Evolutionary conservation across 2,113 vertebrate species (phyloP), one percentile per base, ranked within the genome.

Genomic region (Propithecus coquereli): DNA sequence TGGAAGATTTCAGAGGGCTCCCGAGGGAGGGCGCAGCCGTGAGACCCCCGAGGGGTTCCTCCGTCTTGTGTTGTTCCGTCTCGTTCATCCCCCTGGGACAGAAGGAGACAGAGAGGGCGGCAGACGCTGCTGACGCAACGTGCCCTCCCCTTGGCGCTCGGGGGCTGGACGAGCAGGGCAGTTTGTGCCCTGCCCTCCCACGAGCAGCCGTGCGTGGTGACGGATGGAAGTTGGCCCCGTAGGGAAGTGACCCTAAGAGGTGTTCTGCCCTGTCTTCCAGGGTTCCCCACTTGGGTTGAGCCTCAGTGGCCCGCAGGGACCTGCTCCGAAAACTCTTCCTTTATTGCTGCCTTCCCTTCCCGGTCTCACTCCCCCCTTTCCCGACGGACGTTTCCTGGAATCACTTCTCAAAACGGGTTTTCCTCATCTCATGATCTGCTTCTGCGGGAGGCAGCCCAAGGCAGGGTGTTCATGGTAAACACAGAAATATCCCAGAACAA

Each of bases 61-160:
- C 87, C 65, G 10, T 37, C 27, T 4, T 0, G 1, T 13, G 40
- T 50, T 32, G 11, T 6, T 16, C 8, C 40, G 13, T 9, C 1
- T 1, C 6, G 37, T 45, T 30, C 57, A n/a, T 5, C 76, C 47
- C 32, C 6, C 4, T 2, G 27, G 81, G 87, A 13, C 54, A 2
- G 27, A 3, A 30, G 59, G 40, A 82, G 17, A 16, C 40, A 1
- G 0, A 14, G n/a, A 22, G 50, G n/a, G 47, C 9, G 11, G 27
- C 13, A 57, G 77, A 3, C 1, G 6, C 40, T 18, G 1, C 32
- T 13, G 3, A 8, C 13, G 18, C 25, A 12, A 9, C 3, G 3
- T 0, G 3, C 16, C 13, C 27, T 7, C 30, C 50, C n/a, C 20
- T 1, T 1, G 3, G 65, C 14, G 5, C 59, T 40, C 87, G 30